Percentiles rank a stretch among this genome's conserved stretches.
phyloP scores from a whole-genome alignment of 2,888 invertebrate species.

The Drosophila affinis region DNA sequence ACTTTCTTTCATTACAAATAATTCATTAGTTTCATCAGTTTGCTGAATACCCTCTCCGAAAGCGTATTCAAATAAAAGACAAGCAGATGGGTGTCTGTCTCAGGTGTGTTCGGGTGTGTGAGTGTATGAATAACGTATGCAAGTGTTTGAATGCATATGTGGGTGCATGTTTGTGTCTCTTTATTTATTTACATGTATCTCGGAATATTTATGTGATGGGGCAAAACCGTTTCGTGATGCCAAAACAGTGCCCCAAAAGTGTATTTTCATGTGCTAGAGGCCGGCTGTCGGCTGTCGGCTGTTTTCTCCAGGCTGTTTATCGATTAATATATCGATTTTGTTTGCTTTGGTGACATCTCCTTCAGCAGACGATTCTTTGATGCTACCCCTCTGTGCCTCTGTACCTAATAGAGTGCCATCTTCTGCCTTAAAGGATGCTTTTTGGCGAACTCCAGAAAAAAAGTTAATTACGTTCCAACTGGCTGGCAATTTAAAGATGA shows the following conservation, averaged over 20 bases:
- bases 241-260: too few relatives aligned
- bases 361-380: too few relatives aligned
- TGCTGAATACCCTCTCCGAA: too few relatives aligned
- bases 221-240: too few relatives aligned
- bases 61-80: neutral
- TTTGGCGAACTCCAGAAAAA: slow-evolving; percentile 7
- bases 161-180: neutral
- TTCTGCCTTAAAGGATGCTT: too few relatives aligned
- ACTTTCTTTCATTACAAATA: too few relatives aligned
- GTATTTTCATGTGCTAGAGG: too few relatives aligned
- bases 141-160: neutral
- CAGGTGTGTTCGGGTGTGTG: neutral
- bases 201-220: neutral
- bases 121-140: neutral
- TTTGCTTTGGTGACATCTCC: too few relatives aligned
- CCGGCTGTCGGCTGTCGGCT: too few relatives aligned
- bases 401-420: neutral
- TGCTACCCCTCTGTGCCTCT: neutral
- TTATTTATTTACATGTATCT: neutral
- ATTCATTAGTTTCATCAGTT: too few relatives aligned
- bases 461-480: slow-evolving; percentile 67
- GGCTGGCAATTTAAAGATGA: slow-evolving; percentile 71
- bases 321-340: too few relatives aligned
- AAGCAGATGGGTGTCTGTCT: neutral
- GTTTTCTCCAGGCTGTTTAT: too few relatives aligned